These are phyloP conservation scores for Drosophila aff. DNA, from an alignment of 1,140 invertebrate species.

Conservation along the genomic window DNA sequence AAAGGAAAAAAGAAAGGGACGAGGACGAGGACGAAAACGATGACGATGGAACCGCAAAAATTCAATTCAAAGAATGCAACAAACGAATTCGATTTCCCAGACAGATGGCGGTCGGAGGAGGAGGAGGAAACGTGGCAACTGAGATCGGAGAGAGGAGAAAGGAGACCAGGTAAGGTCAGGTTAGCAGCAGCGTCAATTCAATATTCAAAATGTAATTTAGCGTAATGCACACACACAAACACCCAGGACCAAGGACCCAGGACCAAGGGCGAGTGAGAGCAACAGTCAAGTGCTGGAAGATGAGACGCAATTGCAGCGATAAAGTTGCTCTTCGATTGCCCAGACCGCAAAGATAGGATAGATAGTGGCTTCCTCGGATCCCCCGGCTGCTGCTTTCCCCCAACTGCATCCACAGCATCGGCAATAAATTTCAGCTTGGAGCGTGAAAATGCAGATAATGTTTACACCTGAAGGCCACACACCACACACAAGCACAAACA, in stretches of 20 bases:
- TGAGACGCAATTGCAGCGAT: slow-evolving; percentile 74
- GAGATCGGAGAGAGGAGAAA: too few relatives aligned
- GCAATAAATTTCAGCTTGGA: slow-evolving; percentile 62
- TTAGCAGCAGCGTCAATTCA: slow-evolving; percentile 65
- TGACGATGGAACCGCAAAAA: slow-evolving; percentile 59
- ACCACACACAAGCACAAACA: slow-evolving; percentile 14
- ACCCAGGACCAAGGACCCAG: neutral
- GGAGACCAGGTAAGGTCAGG: slow-evolving; percentile 20
- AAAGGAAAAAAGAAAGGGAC: neutral
- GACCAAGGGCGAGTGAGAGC: slow-evolving; percentile 14
- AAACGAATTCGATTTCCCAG: slow-evolving; percentile 54
- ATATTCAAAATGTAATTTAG: slow-evolving; percentile 84
- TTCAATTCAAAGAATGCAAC: slow-evolving; percentile 70
- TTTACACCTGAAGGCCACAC: slow-evolving; percentile 71
- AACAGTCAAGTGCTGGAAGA: slow-evolving; percentile 51
- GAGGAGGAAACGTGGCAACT: too few relatives aligned
- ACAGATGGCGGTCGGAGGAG: slow-evolving; percentile 11
- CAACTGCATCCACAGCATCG: slow-evolving; percentile 7
- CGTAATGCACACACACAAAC: slow-evolving; percentile 71
- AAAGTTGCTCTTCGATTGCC: slow-evolving; percentile 66
- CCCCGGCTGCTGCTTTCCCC: neutral
- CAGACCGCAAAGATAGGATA: slow-evolving; percentile 43
- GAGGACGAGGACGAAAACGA: slow-evolving; percentile 15
- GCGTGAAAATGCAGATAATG: slow-evolving; percentile 71
- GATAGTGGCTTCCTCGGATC: neutral